A percentile compares a stretch with the other conserved stretches of the same genome.
Evolutionary conservation across 2,888 invertebrate genomes (phyloP).

Genomic region (Chloroclystis v-ata): DNA sequence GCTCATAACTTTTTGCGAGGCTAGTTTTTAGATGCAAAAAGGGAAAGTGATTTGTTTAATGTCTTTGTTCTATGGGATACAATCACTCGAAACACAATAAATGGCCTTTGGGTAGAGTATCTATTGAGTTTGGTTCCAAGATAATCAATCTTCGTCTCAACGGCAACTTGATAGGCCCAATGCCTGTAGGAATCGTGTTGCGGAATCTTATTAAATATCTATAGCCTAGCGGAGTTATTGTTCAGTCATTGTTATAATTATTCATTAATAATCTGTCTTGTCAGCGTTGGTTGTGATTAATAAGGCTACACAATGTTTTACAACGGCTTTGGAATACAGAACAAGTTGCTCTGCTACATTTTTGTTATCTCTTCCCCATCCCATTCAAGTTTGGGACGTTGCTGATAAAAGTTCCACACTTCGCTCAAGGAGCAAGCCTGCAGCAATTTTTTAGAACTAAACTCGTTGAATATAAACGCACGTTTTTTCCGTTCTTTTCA

Average conservation of each 20-base stretch:
- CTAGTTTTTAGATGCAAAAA: conserved; percentile 30
- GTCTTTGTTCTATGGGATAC: conserved; percentile 25
- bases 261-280: conserved; percentile 66
- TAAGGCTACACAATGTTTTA: conserved; percentile 42
- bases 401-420: conserved; percentile 9
- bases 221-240: conserved; percentile 56
- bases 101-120: conserved; percentile 41
- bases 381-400: conserved; percentile 10
- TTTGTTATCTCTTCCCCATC: conserved; percentile 9
- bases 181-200: conserved; percentile 62
- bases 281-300: conserved; percentile 55
- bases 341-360: conserved; percentile 19
- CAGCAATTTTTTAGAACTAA: conserved; percentile 2
- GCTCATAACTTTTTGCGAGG: conserved; percentile 29
- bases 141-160: conserved; percentile 70
- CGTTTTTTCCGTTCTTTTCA: conserved; percentile 1
- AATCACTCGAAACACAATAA: conserved; percentile 34
- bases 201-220: conserved; percentile 67
- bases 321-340: conserved; percentile 30
- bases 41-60: conserved; percentile 31
- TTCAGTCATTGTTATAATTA: conserved; percentile 67
- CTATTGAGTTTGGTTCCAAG: conserved; percentile 41
- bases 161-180: conserved; percentile 56
- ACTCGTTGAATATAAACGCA: neutral
- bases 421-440: conserved; percentile 1